phyloP scores from a whole-genome alignment of 1,140 invertebrate species.

The Drosophila nebulosa region DNA sequence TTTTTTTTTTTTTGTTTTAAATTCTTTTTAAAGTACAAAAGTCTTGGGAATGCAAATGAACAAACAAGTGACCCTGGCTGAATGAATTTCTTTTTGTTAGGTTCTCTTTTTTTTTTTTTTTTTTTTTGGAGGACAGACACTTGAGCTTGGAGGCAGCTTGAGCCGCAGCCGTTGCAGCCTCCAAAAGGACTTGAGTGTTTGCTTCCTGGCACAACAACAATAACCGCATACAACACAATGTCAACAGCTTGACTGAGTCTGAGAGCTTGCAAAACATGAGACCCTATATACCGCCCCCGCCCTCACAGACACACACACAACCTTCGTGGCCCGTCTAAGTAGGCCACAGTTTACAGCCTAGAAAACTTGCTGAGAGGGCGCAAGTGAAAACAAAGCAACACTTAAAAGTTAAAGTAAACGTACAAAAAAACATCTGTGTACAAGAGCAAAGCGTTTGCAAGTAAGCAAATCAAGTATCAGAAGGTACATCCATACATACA shows the following conservation, averaged over 20 bases:
- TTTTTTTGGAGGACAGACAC: constrained; percentile 45
- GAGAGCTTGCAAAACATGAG: neutral
- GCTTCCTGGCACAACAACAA: constrained; percentile 64
- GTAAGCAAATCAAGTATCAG: constrained; percentile 20
- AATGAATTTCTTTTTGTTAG: constrained; percentile 22
- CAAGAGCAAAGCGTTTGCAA: constrained; percentile 16
- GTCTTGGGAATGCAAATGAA: constrained; percentile 69
- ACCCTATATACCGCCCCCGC: too few relatives aligned
- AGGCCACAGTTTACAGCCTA: constrained; percentile 40
- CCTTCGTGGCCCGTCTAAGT: constrained; percentile 47
- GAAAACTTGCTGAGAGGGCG: constrained; percentile 5
- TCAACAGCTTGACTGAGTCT: constrained; percentile 59
- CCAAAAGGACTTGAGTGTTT: constrained; percentile 53
- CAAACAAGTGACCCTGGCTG: constrained; percentile 65
- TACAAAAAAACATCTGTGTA: constrained; percentile 33
- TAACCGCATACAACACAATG: constrained; percentile 46
- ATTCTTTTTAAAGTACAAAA: constrained; percentile 50
- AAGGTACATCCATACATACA: neutral
- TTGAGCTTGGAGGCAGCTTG: constrained; percentile 28
- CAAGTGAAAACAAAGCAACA: constrained; percentile 67
- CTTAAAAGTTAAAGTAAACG: constrained; percentile 74
- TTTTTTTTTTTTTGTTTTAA: constrained; percentile 38
- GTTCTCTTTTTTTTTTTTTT: neutral
- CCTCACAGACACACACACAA: neutral
- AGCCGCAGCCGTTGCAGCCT: constrained; percentile 34